Evolutionary conservation across 2,797 vertebrate species (phyloP).

Genomic region (Pelodytes ibericus): DNA sequence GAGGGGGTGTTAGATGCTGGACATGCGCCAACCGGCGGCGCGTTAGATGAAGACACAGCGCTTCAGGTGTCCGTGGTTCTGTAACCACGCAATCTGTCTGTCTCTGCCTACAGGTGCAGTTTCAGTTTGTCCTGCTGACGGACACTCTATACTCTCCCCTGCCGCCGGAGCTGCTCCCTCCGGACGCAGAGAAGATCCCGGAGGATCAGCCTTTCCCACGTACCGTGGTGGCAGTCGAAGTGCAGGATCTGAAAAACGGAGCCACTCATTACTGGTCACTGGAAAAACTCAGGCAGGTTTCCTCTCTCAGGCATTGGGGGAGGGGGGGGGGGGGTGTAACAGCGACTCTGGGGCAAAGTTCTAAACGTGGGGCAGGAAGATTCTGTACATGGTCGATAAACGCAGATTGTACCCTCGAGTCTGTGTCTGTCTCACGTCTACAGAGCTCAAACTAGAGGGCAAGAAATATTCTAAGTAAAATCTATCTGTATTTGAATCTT

Average conservation of each 20-base stretch:
- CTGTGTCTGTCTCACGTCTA: no score
- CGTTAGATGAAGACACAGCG: neutral
- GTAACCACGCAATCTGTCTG: neutral
- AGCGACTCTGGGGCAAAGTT: no score
- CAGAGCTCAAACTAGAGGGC: no score
- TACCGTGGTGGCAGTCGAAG: constrained; percentile 94
- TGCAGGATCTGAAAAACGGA: constrained; percentile 96
- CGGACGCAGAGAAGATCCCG: constrained; percentile 79
- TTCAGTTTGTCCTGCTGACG: constrained; percentile 95
- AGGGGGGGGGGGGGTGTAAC: no score
- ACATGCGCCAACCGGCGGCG: no score
- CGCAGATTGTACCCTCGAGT: no score
- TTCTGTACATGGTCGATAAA: no score
- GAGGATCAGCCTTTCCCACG: constrained; percentile 85
- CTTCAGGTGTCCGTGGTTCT: neutral
- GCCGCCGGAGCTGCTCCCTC: constrained; percentile 86
- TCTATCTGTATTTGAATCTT: no score
- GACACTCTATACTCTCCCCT: constrained; percentile 94
- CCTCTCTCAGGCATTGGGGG: no score
- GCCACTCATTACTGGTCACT: constrained; percentile 98
- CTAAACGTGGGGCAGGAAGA: no score
- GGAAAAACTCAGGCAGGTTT: constrained; percentile 92
- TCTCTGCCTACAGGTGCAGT: constrained; percentile 85
- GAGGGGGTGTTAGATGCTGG: no score
- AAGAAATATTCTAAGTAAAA: no score